A percentile compares a stretch with the other conserved stretches of the same genome.
Evolutionary conservation across 2,888 invertebrate species (phyloP).

Genomic region (Tortrix viridana): DNA sequence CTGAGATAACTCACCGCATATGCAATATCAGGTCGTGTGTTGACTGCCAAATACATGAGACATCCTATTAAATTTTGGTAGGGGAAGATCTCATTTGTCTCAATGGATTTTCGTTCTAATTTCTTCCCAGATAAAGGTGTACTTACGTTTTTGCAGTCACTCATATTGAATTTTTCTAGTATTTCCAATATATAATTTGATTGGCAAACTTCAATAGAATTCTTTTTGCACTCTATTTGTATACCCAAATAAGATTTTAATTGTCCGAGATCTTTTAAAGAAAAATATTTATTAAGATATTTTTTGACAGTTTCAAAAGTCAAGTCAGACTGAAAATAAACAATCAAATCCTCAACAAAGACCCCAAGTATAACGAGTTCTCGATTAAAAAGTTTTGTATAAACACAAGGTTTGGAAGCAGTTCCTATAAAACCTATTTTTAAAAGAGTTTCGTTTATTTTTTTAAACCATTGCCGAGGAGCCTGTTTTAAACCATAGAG

Average conservation of each 20-base stretch:
- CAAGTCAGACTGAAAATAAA: neutral
- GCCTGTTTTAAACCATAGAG: constrained; percentile 6
- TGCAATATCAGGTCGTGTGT: constrained; percentile 1
- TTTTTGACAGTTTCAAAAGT: neutral
- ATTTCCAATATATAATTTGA: neutral
- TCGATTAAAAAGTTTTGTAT: constrained; percentile 4
- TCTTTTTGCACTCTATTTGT: neutral
- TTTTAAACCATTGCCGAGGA: neutral
- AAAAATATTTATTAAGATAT: neutral
- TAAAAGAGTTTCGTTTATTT: neutral
- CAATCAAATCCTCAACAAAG: neutral
- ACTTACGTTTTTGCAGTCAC: neutral
- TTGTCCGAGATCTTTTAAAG: too few relatives aligned
- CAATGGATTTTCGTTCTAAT: neutral
- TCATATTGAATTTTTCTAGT: neutral
- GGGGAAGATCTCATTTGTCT: neutral
- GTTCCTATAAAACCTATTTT: constrained; percentile 9
- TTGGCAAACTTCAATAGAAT: neutral
- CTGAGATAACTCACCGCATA: too few relatives aligned
- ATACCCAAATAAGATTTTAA: constrained; percentile 3
- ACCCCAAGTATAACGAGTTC: neutral
- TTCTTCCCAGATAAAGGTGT: neutral
- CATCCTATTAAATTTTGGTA: too few relatives aligned
- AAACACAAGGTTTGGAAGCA: neutral
- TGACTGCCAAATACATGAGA: neutral